phyloP scores from a whole-genome alignment of 2,113 vertebrate species.

The Petrocephalus zakoni region DNA sequence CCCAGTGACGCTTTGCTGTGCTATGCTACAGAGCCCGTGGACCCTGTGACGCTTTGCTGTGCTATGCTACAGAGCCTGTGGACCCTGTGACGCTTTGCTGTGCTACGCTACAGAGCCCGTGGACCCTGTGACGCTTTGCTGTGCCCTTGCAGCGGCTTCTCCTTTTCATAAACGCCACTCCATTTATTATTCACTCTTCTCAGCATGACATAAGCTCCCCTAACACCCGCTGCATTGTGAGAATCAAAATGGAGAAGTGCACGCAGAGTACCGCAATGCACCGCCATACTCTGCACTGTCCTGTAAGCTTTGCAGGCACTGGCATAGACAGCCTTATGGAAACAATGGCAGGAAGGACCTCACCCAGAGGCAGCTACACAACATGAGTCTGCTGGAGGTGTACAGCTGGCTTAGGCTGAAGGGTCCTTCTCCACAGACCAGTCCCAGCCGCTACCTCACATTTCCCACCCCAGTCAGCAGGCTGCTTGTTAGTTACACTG shows the following conservation, averaged over 20 bases:
- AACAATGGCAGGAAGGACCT: constrained; percentile 13
- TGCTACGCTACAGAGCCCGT: too few species aligned
- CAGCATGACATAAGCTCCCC: not conserved
- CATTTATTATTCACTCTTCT: not conserved
- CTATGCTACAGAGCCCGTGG: too few species aligned
- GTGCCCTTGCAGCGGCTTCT: not conserved
- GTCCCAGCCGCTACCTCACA: not conserved
- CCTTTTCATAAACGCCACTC: not conserved
- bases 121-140: not conserved
- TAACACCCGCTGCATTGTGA: not conserved
- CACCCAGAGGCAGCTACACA: not conserved
- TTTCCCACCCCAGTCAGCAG: not conserved
- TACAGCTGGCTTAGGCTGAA: not conserved
- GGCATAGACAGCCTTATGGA: not conserved
- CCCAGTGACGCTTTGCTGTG: too few species aligned
- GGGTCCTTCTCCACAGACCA: not conserved
- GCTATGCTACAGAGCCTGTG: too few species aligned
- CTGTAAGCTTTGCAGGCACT: not conserved
- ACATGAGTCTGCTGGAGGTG: not conserved
- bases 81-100: too few species aligned
- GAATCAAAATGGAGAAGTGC: not conserved
- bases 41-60: too few species aligned
- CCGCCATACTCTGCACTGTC: not conserved
- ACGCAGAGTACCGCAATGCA: not conserved
- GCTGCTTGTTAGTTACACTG: not conserved